Evolutionary conservation across 2,797 vertebrate genomes (phyloP), one percentile per base, ranked within the genome.

Genomic region (Tapirus indicus): DNA sequence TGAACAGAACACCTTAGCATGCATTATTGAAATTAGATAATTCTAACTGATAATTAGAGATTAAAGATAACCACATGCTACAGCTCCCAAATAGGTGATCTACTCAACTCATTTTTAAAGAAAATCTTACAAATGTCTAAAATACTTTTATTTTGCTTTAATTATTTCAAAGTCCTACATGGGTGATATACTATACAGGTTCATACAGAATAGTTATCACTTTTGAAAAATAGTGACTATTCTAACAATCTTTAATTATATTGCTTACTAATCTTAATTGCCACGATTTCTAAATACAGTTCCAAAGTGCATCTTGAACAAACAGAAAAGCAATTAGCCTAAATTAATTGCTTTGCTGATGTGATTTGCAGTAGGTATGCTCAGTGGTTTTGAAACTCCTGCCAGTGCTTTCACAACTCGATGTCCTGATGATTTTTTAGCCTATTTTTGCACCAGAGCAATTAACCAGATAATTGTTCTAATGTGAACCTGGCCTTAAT

Each of bases 291-390:
- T 97, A 96, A 97, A 96, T 95, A 97, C 80, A 95, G 93, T 89
- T 97, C 92, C 95, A 97, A 94, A 98, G 96, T 96, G 94, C 96
- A 97, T 95, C 96, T 72, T 97, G 96, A 97, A 97, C 95, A 97
- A 97, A 97, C 98, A 98, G 96, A 97, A 97, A 97, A 97, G 97
- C 96, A 98, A 98, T 98, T 95, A 98, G 95, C 90, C 96, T 97
- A 93, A 97, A 97, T 97, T 98, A 98, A 98, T 97, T 97, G 97
- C 97, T 96, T 85, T 95, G 95, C 95, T 96, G 95, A 94, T 96
- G 97, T 77, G 93, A 96, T 93, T 35, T 98, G 94, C 95, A 96
- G 95, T 52, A 95, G 95, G 95, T 95, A 77, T 97, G 77, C 69
- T 89, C 83, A 56, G 97, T 80, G 83, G 54, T 87, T 32, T 95